These are phyloP conservation scores for Hipparchia semele DNA, from an alignment of 2,888 invertebrate genomes.

Conservation along the genomic window DNA sequence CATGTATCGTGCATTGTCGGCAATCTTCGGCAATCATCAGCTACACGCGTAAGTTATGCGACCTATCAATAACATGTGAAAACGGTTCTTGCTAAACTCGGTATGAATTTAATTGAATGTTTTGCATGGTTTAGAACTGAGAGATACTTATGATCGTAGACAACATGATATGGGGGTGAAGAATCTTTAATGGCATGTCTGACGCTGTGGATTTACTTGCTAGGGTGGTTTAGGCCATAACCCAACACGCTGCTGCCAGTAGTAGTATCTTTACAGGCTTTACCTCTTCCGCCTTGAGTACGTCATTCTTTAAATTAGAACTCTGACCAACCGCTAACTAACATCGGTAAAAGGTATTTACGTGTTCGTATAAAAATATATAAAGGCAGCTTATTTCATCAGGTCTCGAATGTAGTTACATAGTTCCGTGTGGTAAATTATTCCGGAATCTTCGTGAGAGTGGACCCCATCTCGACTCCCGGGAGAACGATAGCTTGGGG, in stretches of 20 bases:
- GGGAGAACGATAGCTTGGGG: slow-evolving; percentile 47
- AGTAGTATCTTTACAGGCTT: too few relatives aligned
- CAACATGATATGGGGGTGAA: too few relatives aligned
- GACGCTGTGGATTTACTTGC: neutral
- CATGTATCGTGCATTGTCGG: slow-evolving; percentile 41
- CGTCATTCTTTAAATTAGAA: too few relatives aligned
- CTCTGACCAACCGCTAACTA: neutral
- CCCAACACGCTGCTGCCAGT: too few relatives aligned
- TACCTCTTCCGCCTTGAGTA: too few relatives aligned
- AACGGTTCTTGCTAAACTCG: slow-evolving; percentile 16
- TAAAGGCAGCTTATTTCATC: slow-evolving; percentile 28
- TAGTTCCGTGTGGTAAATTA: slow-evolving; percentile 41
- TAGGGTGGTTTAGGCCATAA: too few relatives aligned
- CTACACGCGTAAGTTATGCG: slow-evolving; percentile 35
- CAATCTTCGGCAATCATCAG: slow-evolving; percentile 28
- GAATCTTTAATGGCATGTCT: neutral
- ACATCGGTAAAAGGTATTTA: neutral
- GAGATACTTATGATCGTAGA: too few relatives aligned
- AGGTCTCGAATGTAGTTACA: slow-evolving; percentile 32
- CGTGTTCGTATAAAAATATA: neutral
- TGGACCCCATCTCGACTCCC: slow-evolving; percentile 46
- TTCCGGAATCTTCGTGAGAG: slow-evolving; percentile 50
- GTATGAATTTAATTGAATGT: neutral
- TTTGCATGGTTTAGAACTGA: neutral
- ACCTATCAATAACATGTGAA: slow-evolving; percentile 30